A percentile compares a stretch with the other conserved stretches of the same genome.
phyloP scores from a whole-genome alignment of 2,113 vertebrate species.

The Elachura formosa region DNA sequence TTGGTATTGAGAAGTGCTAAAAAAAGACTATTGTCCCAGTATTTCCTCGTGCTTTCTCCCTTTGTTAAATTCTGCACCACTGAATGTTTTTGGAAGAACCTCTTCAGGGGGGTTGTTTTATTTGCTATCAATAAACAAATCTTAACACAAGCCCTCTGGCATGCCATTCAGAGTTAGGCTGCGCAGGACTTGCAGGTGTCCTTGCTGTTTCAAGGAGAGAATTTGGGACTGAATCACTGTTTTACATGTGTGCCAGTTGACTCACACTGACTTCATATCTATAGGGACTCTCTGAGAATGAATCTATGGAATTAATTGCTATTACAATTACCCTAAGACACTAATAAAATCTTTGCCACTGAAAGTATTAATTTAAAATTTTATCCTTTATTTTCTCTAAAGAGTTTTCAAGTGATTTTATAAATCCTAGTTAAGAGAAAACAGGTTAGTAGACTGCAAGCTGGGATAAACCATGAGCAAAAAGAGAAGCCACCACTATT shows the following conservation, averaged over 20 bases:
- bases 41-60: not conserved
- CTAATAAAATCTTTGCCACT: not conserved
- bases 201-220: not conserved
- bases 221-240: not conserved
- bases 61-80: not conserved
- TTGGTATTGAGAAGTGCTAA: not conserved
- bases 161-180: not conserved
- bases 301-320: not conserved
- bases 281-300: not conserved
- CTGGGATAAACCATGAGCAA: not conserved
- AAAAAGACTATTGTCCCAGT: rapidly evolving
- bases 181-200: not conserved
- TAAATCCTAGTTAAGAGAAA: constrained; percentile 41
- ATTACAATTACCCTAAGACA: not conserved
- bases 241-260: not conserved
- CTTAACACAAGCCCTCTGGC: not conserved
- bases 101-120: not conserved
- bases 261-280: not conserved
- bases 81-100: not conserved
- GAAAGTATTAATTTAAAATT: not conserved
- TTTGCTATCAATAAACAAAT: not conserved
- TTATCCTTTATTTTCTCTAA: not conserved
- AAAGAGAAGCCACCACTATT: not conserved
- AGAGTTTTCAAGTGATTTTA: not conserved
- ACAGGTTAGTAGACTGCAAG: not conserved